phyloP scores from a whole-genome alignment of 2,113 vertebrate genomes.

The Ailuropoda melanoleuca region DNA sequence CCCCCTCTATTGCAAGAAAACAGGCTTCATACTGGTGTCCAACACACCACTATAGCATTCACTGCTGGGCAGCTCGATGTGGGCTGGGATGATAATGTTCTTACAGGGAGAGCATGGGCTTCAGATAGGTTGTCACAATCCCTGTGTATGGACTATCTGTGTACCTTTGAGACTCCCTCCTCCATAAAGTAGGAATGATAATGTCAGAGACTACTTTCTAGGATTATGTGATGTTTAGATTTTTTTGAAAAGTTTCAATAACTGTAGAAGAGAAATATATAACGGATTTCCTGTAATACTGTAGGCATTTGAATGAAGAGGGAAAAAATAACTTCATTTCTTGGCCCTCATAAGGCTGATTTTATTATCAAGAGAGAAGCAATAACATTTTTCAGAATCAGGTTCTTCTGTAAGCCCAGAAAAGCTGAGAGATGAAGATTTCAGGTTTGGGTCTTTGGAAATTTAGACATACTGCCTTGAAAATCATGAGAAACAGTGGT shows the following conservation, averaged over 20 bases:
- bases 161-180: neutral
- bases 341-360: neutral
- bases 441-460: neutral
- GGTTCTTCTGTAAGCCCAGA: neutral
- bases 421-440: neutral
- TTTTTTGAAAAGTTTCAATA: neutral
- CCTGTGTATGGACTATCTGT: neutral
- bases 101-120: neutral
- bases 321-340: neutral
- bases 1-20: neutral
- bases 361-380: neutral
- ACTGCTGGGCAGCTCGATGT: neutral
- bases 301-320: neutral
- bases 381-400: neutral
- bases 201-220: neutral
- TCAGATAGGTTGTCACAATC: neutral
- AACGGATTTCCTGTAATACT: neutral
- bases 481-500: neutral
- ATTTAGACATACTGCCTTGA: neutral
- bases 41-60: neutral
- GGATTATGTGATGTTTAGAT: neutral
- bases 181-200: neutral
- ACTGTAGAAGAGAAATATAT: neutral
- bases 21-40: neutral
- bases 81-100: neutral